These are phyloP conservation scores for Scolopax bukidnonensis DNA, from an alignment of 2,797 vertebrate species.

Conservation along the genomic window DNA sequence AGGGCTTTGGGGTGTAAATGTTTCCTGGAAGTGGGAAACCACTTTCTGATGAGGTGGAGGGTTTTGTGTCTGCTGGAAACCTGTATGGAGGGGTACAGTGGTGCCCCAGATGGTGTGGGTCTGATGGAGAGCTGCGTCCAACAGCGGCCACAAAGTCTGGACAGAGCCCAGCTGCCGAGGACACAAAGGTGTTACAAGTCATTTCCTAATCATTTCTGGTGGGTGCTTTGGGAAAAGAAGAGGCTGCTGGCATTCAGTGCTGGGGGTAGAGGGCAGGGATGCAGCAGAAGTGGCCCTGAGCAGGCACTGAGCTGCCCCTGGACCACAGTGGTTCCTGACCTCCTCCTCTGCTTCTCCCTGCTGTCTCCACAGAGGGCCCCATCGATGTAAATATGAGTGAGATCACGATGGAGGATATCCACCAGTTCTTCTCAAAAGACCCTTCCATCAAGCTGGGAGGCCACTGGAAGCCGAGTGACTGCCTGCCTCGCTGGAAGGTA, in stretches of 20 bases:
- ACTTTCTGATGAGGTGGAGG: not conserved
- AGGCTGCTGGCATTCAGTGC: not conserved
- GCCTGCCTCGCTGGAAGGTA: constrained; percentile 95
- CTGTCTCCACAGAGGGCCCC: constrained; percentile 83
- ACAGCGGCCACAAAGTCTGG: not conserved
- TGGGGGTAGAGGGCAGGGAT: not conserved
- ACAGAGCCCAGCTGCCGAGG: not conserved
- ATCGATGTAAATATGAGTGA: constrained; percentile 94
- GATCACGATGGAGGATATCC: constrained; percentile 87
- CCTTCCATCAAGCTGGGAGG: constrained; percentile 83
- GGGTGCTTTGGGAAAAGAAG: not conserved
- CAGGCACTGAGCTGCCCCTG: not conserved
- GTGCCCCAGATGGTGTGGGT: rapidly evolving
- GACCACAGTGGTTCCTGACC: not conserved
- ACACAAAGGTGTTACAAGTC: not conserved
- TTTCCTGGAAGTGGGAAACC: not conserved
- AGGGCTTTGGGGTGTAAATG: not conserved
- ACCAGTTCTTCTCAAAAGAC: constrained; percentile 83
- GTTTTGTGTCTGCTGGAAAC: not conserved
- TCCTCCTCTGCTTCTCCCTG: not conserved
- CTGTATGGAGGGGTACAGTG: not conserved
- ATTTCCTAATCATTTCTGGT: not conserved
- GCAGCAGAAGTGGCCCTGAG: not conserved
- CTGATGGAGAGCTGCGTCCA: not conserved
- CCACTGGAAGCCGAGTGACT: constrained; percentile 93